Evolutionary conservation across 2,113 vertebrate genomes (phyloP).

Genomic region (Pycnonotus jocosus): DNA sequence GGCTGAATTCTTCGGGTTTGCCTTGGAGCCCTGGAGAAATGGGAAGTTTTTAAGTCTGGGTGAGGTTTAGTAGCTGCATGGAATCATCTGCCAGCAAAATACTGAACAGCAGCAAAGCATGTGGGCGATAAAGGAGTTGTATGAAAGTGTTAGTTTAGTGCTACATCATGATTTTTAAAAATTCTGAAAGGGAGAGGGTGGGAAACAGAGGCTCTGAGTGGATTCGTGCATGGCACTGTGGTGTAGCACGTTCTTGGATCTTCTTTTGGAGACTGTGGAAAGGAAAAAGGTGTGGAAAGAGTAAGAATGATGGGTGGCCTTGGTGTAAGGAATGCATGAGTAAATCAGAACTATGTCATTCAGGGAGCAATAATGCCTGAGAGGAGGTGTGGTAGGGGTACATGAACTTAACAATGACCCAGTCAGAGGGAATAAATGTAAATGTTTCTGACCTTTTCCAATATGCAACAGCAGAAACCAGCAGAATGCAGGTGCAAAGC

Average conservation of each 20-base stretch:
- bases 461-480: neutral
- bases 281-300: too few species aligned
- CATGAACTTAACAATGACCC: neutral
- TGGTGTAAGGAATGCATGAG: neutral
- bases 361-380: neutral
- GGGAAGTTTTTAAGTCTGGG: neutral
- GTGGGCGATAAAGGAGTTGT: neutral
- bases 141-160: neutral
- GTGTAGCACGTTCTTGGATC: fast-evolving
- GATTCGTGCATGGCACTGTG: neutral
- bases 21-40: neutral
- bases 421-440: neutral
- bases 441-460: neutral
- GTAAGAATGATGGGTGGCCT: neutral
- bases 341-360: neutral
- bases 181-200: neutral
- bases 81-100: neutral
- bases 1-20: neutral
- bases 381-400: neutral
- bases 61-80: neutral
- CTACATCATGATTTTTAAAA: neutral
- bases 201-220: neutral
- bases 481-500: neutral
- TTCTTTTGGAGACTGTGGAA: neutral
- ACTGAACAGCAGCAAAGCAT: neutral